Conservation (phyloP, 2,113 vertebrate genomes). For the Phalacrocorax pelagicus region DNA sequence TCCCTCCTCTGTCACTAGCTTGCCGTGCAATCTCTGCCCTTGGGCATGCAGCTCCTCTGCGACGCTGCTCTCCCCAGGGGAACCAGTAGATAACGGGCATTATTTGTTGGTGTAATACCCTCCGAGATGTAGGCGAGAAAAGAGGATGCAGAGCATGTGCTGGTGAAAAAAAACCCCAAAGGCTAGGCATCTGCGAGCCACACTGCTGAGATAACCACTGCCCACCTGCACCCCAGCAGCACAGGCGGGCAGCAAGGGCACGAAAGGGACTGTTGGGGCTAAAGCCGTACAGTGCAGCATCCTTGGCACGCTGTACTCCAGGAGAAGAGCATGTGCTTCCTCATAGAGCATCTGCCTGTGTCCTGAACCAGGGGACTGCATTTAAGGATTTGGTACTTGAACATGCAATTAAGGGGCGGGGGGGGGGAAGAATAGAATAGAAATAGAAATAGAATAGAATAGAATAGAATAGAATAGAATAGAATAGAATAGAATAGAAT, state of each 20-base stretch:
- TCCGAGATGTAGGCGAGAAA: background rate
- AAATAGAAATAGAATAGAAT: background rate
- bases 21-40: background rate
- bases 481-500: no score
- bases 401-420: background rate
- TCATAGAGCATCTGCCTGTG: rapidly evolving
- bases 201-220: background rate
- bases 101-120: background rate
- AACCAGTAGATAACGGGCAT: background rate
- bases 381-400: background rate
- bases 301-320: rapidly evolving
- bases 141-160: background rate
- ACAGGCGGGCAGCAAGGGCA: rapidly evolving
- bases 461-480: no score
- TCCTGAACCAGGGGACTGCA: rapidly evolving
- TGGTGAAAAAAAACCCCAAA: background rate
- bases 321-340: background rate
- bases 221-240: background rate
- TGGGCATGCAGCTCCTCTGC: background rate
- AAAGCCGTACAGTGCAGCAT: rapidly evolving
- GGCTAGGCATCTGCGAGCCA: background rate
- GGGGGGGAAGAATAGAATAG: no score
- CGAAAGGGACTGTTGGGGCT: rapidly evolving
- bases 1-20: background rate
- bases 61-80: background rate